Base-by-base conservation (phyloP, 2,797 vertebrate genomes). In the Cyprinella venusta region DNA sequence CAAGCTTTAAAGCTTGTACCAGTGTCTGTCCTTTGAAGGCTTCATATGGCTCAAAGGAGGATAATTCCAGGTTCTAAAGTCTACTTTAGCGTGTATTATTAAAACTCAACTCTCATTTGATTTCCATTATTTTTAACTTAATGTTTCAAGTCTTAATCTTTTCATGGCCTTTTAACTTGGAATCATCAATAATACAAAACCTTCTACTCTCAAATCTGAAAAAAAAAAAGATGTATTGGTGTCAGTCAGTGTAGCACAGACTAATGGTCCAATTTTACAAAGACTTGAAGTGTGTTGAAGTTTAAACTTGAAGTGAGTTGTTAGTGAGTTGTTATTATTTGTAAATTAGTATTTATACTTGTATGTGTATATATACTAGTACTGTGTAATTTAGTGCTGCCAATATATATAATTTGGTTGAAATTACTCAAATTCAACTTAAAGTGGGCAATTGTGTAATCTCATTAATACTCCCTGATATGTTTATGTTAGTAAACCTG, bases 11-110 rank as follows among this genome's bases (percentile, higher is more conserved):
- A 13, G 6, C 36, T 61, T 45, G 30, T 71, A 40, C n/a, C 68
- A 19, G 26, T n/a, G 50, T 6, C 76, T 45, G 38, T 63, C 70
- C 36, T 24, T 76, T 0, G 21, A 59, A 5, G 36, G 6, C 19
- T 76, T 81, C 76, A 42, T 26, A 48, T 52, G 16, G 24, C 42
- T 76, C 71, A 63, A 82, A 61, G 21, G 38, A 77, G 5, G 6
- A 38, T 59, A 67, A 63, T 54, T 63, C 40, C 33, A 78, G 67
- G 30, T 65, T 64, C 6, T 26, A 48, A 81, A 74, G 69, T 81
- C 10, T 70, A 61, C 78, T 85, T 83, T 8, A 40, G 24, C 61
- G 69, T 83, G 61, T 9, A 74, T 87, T 72, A 83, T 81, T 87
- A 72, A 85, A 72, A 45, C 19, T 6, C 26, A 30, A 48, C 86